Evolutionary conservation across 2,888 invertebrate species (phyloP).

Genomic region (Dorcus parallelipipedus): DNA sequence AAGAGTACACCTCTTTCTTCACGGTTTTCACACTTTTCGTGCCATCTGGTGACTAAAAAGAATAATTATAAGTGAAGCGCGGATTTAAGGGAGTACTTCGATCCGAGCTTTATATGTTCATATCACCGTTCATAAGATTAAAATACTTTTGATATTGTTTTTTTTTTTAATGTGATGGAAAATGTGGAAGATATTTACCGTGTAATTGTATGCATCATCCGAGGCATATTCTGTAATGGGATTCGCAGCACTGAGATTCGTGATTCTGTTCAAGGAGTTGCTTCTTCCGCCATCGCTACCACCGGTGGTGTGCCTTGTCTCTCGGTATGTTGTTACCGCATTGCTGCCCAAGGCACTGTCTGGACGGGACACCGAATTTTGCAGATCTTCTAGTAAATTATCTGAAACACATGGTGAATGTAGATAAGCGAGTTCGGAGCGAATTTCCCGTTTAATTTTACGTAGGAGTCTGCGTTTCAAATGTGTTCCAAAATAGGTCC

Average conservation of each 20-base stretch:
- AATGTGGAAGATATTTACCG: slow-evolving; percentile 31
- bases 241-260: slow-evolving; percentile 41
- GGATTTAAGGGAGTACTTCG: no score
- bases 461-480: no score
- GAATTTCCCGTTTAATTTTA: no score
- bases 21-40: slow-evolving; percentile 41
- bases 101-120: no score
- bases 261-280: slow-evolving; percentile 41
- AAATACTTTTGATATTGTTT: no score
- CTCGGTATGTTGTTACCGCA: slow-evolving; percentile 33
- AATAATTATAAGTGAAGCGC: background rate
- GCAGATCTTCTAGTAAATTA: slow-evolving; percentile 47
- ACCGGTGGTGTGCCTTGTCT: slow-evolving; percentile 29
- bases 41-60: slow-evolving; percentile 46
- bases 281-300: slow-evolving; percentile 24
- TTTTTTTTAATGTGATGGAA: background rate
- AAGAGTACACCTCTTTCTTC: slow-evolving; percentile 46
- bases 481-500: no score
- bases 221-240: slow-evolving; percentile 45
- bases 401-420: slow-evolving; percentile 31
- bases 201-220: slow-evolving; percentile 45
- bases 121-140: no score
- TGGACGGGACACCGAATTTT: slow-evolving; percentile 46
- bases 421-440: no score
- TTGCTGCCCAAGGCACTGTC: slow-evolving; percentile 41